Evolutionary conservation across 1,140 invertebrate species (phyloP).

Genomic region (Neotoxoptera formosana): DNA sequence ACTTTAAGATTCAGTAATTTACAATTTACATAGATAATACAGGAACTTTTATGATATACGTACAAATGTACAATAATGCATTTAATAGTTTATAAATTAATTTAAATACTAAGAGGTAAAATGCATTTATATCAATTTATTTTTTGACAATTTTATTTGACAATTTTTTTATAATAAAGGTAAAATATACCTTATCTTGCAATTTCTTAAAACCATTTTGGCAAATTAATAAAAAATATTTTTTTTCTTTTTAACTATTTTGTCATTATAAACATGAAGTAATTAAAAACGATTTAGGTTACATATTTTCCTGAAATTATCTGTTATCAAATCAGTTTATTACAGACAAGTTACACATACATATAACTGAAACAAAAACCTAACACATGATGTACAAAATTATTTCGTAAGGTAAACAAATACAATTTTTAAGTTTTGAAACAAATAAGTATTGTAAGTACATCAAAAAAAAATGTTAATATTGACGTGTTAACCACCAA

Average conservation of each 20-base stretch:
- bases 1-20: no score
- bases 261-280: background rate
- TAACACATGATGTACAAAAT: constrained; percentile 53
- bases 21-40: no score
- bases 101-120: background rate
- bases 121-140: background rate
- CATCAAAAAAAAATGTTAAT: constrained; percentile 56
- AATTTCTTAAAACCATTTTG: background rate
- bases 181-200: background rate
- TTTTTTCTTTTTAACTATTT: background rate
- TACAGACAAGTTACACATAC: constrained; percentile 54
- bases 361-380: constrained; percentile 54
- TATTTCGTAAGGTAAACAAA: constrained; percentile 50
- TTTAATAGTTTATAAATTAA: background rate
- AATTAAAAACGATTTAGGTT: constrained; percentile 31
- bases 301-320: constrained; percentile 28
- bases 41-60: no score
- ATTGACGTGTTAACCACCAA: constrained; percentile 54
- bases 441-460: constrained; percentile 53
- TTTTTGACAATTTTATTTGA: background rate
- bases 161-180: background rate
- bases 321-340: constrained; percentile 55
- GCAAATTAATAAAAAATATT: background rate
- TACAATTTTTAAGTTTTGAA: constrained; percentile 44
- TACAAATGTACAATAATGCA: no score